Evolutionary conservation across 1,140 invertebrate species (phyloP).

Genomic region (Drosophila mojavensis): DNA sequence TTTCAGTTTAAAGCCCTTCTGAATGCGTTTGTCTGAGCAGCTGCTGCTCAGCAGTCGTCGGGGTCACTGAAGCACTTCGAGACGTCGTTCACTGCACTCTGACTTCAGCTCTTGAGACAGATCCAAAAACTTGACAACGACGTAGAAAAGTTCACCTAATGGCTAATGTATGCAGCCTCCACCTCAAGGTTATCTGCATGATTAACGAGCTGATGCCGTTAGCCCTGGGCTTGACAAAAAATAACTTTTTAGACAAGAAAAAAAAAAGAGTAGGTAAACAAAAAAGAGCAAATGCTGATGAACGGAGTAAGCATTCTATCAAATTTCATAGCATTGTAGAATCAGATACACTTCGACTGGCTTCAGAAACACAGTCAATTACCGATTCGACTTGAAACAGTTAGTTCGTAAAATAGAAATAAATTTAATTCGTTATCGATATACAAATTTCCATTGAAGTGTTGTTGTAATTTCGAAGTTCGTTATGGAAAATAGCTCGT

Average conservation of each 20-base stretch:
- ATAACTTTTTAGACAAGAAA: constrained; percentile 63
- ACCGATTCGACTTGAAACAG: not conserved
- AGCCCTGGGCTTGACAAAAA: constrained; percentile 7
- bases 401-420: not conserved
- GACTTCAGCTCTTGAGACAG: not conserved
- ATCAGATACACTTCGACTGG: not conserved
- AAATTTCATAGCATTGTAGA: not conserved
- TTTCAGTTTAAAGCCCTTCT: too few relatives aligned
- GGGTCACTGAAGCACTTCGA: not conserved
- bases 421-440: constrained; percentile 21
- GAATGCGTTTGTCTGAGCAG: not conserved
- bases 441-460: constrained; percentile 2
- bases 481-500: constrained; percentile 21
- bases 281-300: not conserved
- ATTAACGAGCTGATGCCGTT: constrained; percentile 55
- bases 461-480: not conserved
- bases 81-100: constrained; percentile 7
- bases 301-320: constrained; percentile 27
- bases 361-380: not conserved
- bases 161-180: constrained; percentile 51
- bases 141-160: constrained; percentile 37
- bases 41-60: too few relatives aligned
- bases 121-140: constrained; percentile 18
- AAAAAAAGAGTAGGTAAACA: not conserved
- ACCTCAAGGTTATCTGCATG: constrained; percentile 65